A percentile compares a stretch with the other conserved stretches of the same genome.
phyloP scores from a whole-genome alignment of 1,140 invertebrate species.

The Caerostris darwini region DNA sequence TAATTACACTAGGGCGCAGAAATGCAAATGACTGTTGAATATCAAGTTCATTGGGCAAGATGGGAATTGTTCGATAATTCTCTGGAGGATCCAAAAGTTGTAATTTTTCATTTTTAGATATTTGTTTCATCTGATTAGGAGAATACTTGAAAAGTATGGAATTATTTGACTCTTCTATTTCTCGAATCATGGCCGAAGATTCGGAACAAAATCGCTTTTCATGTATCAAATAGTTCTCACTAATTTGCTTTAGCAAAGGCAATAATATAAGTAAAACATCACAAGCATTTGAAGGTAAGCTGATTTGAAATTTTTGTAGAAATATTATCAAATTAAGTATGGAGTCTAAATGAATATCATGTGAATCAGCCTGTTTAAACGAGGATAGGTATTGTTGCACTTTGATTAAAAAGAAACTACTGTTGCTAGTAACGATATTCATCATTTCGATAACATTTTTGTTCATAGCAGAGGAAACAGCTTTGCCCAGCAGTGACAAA shows the following conservation, averaged over 20 bases:
- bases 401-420: neutral
- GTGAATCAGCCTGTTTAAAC: neutral
- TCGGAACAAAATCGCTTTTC: neutral
- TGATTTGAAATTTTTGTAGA: neutral
- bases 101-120: slow-evolving; percentile 24
- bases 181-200: neutral
- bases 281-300: slow-evolving; percentile 3
- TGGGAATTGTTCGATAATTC: slow-evolving; percentile 76
- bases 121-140: neutral
- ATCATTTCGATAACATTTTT: neutral
- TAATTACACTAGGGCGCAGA: slow-evolving; percentile 85
- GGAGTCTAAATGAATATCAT: neutral
- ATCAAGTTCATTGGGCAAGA: slow-evolving; percentile 75
- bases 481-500: slow-evolving; percentile 7
- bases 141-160: neutral
- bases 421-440: neutral
- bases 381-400: slow-evolving; percentile 7
- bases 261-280: slow-evolving; percentile 17
- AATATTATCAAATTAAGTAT: neutral
- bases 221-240: neutral
- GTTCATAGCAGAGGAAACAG: neutral
- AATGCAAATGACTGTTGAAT: slow-evolving; percentile 80
- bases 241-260: slow-evolving; percentile 6
- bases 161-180: neutral
- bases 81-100: slow-evolving; percentile 64